Base-by-base conservation (phyloP, 2,797 vertebrate species). In the Oryzias sinensis region DNA sequence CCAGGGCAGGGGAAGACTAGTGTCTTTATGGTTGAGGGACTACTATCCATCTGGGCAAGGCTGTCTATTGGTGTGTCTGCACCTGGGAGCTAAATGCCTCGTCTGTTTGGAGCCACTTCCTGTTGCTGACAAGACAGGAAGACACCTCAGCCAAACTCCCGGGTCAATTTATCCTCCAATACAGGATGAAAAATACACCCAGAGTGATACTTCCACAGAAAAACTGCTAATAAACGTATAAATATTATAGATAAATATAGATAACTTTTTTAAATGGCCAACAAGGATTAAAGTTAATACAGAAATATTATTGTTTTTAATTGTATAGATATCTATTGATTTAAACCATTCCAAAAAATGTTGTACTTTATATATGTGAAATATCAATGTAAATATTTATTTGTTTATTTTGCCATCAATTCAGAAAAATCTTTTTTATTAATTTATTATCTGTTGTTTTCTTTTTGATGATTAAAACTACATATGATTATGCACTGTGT, bases 1-100 rank as follows among this genome's bases (percentile, higher is more conserved):
- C 62, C 81, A 84, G 86, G 80, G 86, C 80, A 76, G 75, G 64
- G 72, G 81, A 90, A 88, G 88, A 91, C 85, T 90, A 85, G 85
- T 65, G 83, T 88, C 90, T 90, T 92, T 92, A 91, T 92, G 87
- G 88, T 79, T 77, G 76, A 73, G 79, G 73, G 83, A 79, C 83
- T 81, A 86, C 74, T 59, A 43, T 90, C 91, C 90, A 87, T 90
- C 88, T 91, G 90, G 91, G 84, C 81, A 81, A 88, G 87, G 86
- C 82, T 75, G 72, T 84, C 82, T 73, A 75, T 67, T 83, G 77
- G 76, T 69, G 86, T 83, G 68, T 76, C 87, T 90, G 91, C 91
- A 92, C 92, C 92, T 93, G 90, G 88, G 75, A 71, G 59, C 88
- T 91, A 86, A 92, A 92, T 89, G 88, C 86, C 74, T 80, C 84